Evolutionary conservation across 2,888 invertebrate species (phyloP), one percentile per base, ranked within the genome.

Genomic region (Ophion obscuratus): DNA sequence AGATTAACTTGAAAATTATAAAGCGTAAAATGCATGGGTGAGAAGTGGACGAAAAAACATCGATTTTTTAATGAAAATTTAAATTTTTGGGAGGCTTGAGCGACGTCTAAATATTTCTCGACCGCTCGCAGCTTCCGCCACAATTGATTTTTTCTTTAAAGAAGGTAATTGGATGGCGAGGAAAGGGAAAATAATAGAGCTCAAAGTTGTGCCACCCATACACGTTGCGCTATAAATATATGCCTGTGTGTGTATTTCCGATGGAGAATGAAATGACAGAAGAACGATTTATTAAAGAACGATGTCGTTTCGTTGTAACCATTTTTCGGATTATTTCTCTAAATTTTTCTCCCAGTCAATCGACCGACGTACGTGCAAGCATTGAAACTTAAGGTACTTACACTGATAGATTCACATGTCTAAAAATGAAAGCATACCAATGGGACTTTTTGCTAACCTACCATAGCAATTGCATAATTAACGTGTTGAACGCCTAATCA

Each of bases 401-500:
- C 61, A 61, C 61, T 61, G 9, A 64, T 27, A 71, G 27, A 6
- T 57, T 27, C 57, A 57, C 57, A 27, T 27, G 7, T 53, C 36
- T 67, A 68, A 59, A 62, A 68, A 62, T 20, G 67, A 81, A 81
- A 77, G 83, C 83, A 86, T 83, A 77, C 57, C 24, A 73, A 81
- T 36, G 57, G 59, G 75, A 74, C 66, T 66, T 59, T 71, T 77
- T 64, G 73, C 76, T 73, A 66, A 81, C 62, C 81, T 86, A 86
- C 77, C 80, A 83, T 75, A 83, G 86, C 86, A 83, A 81, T 78
- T 84, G 86, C 82, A 84, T 84, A 82, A 85, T 85, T 84, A 83
- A 84, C 81, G 87, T 82, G 84, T 87, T 87, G 76, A 82, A 83
- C 88, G 79, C 87, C 87, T 88, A 90, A 91, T 89, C 90, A 90